Percentiles rank a stretch among this genome's conserved stretches.
phyloP scores from a whole-genome alignment of 2,113 vertebrate species.

The Cyanoderma ruficeps region DNA sequence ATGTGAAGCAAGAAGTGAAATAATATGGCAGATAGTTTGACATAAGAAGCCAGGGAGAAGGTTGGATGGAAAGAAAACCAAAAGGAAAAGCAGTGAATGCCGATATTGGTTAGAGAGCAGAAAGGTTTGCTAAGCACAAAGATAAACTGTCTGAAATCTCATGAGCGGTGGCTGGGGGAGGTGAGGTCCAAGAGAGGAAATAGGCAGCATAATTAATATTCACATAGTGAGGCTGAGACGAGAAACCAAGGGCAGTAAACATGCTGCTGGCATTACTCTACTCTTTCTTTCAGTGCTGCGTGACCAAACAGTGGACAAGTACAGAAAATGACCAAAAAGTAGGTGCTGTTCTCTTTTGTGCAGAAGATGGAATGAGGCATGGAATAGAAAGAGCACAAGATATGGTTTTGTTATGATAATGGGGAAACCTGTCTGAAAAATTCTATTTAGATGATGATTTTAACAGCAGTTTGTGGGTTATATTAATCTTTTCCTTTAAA shows the following conservation, averaged over 20 bases:
- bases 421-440: not conserved
- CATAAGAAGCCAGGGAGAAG: not conserved
- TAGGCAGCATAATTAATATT: not conserved
- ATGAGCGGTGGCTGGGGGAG: not conserved
- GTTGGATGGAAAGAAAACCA: not conserved
- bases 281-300: not conserved
- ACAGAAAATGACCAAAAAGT: not conserved
- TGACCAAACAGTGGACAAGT: not conserved
- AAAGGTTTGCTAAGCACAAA: not conserved
- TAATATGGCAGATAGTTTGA: not conserved
- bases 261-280: not conserved
- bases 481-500: not conserved
- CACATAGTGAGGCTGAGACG: not conserved
- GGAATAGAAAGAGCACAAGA: not conserved
- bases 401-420: not conserved
- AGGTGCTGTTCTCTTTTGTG: not conserved
- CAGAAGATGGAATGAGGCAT: not conserved
- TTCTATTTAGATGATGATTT: not conserved
- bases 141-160: not conserved
- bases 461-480: not conserved
- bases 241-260: not conserved
- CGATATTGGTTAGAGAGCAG: not conserved
- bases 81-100: not conserved
- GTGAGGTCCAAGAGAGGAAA: not conserved
- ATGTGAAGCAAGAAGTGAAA: not conserved